Evolutionary conservation across 2,113 vertebrate species (phyloP), one percentile per base, ranked within the genome.

Genomic region (Malurus alboscapulatus): DNA sequence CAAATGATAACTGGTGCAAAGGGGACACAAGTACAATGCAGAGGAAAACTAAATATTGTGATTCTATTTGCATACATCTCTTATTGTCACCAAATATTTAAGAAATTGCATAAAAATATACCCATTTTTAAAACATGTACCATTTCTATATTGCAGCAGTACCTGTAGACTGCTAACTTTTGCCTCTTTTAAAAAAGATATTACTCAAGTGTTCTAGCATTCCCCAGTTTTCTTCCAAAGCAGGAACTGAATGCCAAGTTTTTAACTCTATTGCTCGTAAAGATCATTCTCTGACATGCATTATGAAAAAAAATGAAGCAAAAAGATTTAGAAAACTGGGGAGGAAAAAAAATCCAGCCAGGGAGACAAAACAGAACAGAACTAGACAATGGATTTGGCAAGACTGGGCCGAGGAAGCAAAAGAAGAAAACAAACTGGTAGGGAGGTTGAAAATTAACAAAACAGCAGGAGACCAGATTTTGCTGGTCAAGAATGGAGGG

Each of bases 231-330:
- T 82, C 48, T 82, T 85, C 74, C 92, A 93, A 79, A 93, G 58
- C 50, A 87, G 36, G 10, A 89, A 65, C 3, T 26, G 8, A 84
- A 71, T 34, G 90, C 66, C 84, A 91, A 82, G n/a, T 68, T 92
- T 87, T 91, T 57, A 95, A 91, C 53, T 75, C 57, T 72, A 55
- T 45, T 62, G 34, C 63, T 90, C 40, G 69, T 76, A 76, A 94
- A 94, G 71, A 83, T 16, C 8, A 5, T 67, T 77, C 76, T 69
- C 51, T 77, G 16, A 74, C 25, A 67, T 2, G 7, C 17, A 53
- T 40, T 76, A 69, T 47, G 50, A 82, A 57, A 91, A 91, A 11
- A 25, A 51, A 42, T 1, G 0, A 66, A 73, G 47, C 44, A 3
- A 67, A 84, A 88, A 73, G 78, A 85, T 12, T 16, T 8, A 61